phyloP scores from a whole-genome alignment of 1,140 invertebrate species.

The Zelostemma sp. region DNA sequence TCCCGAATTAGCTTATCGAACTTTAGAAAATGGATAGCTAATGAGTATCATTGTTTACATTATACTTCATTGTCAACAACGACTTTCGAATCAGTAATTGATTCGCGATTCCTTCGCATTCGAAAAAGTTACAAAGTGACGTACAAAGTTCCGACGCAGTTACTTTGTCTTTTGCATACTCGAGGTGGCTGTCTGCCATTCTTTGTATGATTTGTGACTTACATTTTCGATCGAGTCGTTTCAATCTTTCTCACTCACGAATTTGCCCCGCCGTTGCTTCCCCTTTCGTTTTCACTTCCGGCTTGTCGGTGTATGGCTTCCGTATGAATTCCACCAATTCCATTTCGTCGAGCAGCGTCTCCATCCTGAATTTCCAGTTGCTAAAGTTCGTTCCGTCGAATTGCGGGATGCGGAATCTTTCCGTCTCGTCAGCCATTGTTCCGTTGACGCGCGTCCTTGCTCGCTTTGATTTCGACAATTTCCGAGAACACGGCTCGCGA shows the following conservation, averaged over 20 bases:
- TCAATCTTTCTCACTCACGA: too few species aligned
- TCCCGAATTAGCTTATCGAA: conserved; percentile 26
- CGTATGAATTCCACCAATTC: not conserved
- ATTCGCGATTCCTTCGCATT: conserved; percentile 31
- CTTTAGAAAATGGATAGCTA: conserved; percentile 19
- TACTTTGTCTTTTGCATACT: conserved; percentile 35
- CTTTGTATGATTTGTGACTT: conserved; percentile 27
- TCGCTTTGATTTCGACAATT: too few species aligned
- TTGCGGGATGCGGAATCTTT: not conserved
- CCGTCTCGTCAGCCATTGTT: not conserved
- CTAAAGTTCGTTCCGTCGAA: conserved; percentile 1
- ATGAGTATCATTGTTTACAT: not conserved
- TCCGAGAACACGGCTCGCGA: too few species aligned
- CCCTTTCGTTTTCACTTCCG: too few species aligned
- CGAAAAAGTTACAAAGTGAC: conserved; percentile 23
- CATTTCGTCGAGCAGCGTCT: not conserved
- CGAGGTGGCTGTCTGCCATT: conserved; percentile 44
- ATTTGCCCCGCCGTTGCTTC: too few species aligned
- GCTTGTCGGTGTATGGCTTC: not conserved
- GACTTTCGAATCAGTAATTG: conserved; percentile 17
- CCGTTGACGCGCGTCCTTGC: too few species aligned
- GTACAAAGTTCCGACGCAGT: conserved; percentile 24
- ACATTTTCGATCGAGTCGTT: not conserved
- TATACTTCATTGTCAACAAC: conserved; percentile 22
- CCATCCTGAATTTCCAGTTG: not conserved